These are phyloP conservation scores for Aldrovandia affinis DNA, from an alignment of 2,797 vertebrate genomes.

Conservation along the genomic window DNA sequence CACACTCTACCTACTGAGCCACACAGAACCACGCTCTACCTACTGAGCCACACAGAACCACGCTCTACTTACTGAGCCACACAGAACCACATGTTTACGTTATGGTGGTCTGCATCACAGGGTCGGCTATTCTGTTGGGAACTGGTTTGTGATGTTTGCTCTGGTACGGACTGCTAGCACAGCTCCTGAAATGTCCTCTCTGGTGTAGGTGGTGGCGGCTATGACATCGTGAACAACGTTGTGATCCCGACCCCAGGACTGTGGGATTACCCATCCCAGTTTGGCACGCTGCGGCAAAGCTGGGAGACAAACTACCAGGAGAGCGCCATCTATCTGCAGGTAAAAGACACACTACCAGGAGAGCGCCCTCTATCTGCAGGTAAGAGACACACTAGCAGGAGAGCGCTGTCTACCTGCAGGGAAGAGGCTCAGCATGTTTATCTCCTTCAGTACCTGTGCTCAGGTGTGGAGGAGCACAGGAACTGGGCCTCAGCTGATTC, in stretches of 20 bases:
- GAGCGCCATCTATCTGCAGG: slow-evolving; percentile 97
- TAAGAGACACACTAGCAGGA: slow-evolving; percentile 96
- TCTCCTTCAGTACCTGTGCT: background rate
- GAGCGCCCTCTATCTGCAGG: slow-evolving; percentile 97
- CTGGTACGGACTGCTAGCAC: background rate
- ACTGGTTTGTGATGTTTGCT: background rate
- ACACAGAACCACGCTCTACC: background rate
- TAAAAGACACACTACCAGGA: slow-evolving; percentile 96
- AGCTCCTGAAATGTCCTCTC: background rate
- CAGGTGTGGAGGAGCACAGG: background rate
- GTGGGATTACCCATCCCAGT: slow-evolving; percentile 69
- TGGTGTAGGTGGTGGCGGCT: slow-evolving; percentile 81
- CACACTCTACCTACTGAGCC: background rate
- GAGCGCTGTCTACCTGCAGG: slow-evolving; percentile 97
- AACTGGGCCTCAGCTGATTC: background rate
- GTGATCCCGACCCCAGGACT: slow-evolving; percentile 73
- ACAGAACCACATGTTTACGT: background rate
- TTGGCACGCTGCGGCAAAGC: slow-evolving; percentile 75
- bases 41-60: background rate
- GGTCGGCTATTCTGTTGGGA: background rate
- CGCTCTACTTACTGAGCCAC: background rate
- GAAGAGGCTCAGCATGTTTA: slow-evolving; percentile 80
- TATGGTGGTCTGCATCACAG: background rate
- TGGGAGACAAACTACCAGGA: slow-evolving; percentile 99
- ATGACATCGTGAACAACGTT: slow-evolving; percentile 71